Evolutionary conservation across 2,113 vertebrate species (phyloP).

Genomic region (Phrynocephalus versicolor): DNA sequence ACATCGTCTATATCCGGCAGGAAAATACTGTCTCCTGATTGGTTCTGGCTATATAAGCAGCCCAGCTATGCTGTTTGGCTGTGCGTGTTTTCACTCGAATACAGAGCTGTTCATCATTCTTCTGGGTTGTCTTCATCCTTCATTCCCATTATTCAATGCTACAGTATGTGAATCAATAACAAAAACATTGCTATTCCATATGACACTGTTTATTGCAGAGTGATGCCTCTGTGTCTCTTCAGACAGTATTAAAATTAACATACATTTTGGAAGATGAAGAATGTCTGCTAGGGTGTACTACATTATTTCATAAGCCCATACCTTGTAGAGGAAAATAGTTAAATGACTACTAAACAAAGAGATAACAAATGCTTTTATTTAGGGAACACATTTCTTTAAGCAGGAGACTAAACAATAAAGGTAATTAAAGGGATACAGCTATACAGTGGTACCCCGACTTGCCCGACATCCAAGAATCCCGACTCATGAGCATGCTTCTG

Average conservation of each 20-base stretch:
- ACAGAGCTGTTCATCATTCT: no score
- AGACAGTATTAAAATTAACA: slow-evolving; percentile 4
- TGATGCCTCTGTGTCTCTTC: background rate
- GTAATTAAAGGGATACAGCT: background rate
- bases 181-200: background rate
- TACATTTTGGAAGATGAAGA: background rate
- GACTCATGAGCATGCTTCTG: no score
- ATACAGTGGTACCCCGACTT: no score
- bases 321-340: background rate
- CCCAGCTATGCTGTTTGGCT: no score
- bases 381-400: background rate
- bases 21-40: no score
- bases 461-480: no score
- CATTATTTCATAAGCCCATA: background rate
- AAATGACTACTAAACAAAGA: background rate
- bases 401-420: background rate
- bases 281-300: background rate
- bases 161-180: slow-evolving; percentile 3
- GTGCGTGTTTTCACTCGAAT: no score
- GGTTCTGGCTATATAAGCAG: no score
- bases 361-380: background rate
- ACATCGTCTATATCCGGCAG: no score
- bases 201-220: slow-evolving; percentile 10
- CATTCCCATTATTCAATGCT: no score
- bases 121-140: no score